phyloP scores from a whole-genome alignment of 53 echinoderm and acorn worm species.

The Astropecten irregularis region DNA sequence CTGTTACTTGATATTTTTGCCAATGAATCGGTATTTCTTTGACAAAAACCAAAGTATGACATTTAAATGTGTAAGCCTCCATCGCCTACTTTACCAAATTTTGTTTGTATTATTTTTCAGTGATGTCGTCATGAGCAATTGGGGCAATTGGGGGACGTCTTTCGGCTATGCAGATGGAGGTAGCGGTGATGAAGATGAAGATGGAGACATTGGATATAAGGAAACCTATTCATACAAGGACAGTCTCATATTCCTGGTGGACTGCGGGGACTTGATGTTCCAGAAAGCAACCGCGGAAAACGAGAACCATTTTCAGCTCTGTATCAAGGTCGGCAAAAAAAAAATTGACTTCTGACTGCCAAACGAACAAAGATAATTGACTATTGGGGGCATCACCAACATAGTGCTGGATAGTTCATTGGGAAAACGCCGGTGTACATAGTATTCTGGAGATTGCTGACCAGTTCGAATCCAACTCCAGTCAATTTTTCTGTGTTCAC shows the following conservation, averaged over 20 bases:
- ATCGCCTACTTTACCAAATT: not conserved
- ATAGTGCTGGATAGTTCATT: no score
- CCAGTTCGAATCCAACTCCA: no score
- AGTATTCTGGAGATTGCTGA: no score
- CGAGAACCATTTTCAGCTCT: slow-evolving; percentile 85
- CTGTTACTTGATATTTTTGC: no score
- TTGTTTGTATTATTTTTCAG: no score
- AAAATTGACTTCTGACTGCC: no score
- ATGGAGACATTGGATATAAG: slow-evolving; percentile 70
- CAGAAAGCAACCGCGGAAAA: slow-evolving; percentile 63
- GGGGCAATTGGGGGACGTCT: slow-evolving; percentile 34
- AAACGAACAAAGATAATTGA: no score
- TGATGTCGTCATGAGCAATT: slow-evolving; percentile 11
- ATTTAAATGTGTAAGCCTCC: not conserved
- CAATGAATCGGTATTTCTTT: no score
- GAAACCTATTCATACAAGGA: slow-evolving; percentile 61
- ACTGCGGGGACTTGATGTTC: slow-evolving; percentile 82
- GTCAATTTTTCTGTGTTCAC: no score
- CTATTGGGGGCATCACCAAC: no score
- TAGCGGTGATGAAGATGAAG: slow-evolving; percentile 80
- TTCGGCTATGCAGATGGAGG: slow-evolving; percentile 83
- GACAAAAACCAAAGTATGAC: not conserved
- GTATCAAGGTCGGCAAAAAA: slow-evolving; percentile 93
- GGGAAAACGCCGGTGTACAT: no score
- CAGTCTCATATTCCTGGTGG: slow-evolving; percentile 87